Percentiles rank a stretch among this genome's conserved stretches.
Evolutionary conservation across 1,140 invertebrate species (phyloP).

Genomic region (Ceratina australensis): DNA sequence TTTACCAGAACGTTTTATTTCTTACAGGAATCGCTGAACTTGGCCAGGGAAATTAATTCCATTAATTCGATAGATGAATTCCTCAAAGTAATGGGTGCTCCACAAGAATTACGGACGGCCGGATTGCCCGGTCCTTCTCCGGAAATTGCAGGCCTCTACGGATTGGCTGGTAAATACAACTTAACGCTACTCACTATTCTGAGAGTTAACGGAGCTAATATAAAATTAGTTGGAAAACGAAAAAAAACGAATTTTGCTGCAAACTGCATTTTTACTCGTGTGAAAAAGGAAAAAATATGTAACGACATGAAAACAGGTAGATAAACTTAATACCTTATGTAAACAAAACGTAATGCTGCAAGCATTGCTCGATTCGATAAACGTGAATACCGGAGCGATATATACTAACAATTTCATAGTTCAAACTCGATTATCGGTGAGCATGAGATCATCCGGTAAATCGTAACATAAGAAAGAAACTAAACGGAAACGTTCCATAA

Average conservation of each 20-base stretch:
- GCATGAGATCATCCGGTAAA: slow-evolving; percentile 2
- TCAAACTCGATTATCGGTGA: slow-evolving; percentile 18
- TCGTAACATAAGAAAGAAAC: slow-evolving; percentile 68
- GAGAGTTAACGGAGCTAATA: slow-evolving; percentile 24
- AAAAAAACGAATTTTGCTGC: neutral
- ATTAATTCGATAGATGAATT: slow-evolving; percentile 53
- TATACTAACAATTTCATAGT: neutral
- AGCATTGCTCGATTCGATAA: slow-evolving; percentile 5
- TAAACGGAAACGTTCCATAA: neutral
- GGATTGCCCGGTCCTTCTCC: too few relatives aligned
- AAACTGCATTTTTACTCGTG: slow-evolving; percentile 16
- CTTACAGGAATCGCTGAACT: slow-evolving; percentile 54
- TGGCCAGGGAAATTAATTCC: slow-evolving; percentile 45
- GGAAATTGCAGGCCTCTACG: neutral
- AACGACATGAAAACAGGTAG: slow-evolving; percentile 7
- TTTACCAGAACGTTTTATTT: neutral
- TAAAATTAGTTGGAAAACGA: slow-evolving; percentile 75
- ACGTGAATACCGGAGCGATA: neutral
- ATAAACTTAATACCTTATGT: neutral
- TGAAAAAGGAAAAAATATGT: neutral
- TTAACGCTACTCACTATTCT: neutral
- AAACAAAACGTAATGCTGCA: neutral
- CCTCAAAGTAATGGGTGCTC: slow-evolving; percentile 38
- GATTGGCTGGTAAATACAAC: slow-evolving; percentile 30
- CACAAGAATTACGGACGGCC: too few relatives aligned